These are phyloP conservation scores for Hypocryptadius cinnamomeus DNA, from an alignment of 2,113 vertebrate species.

Conservation along the genomic window DNA sequence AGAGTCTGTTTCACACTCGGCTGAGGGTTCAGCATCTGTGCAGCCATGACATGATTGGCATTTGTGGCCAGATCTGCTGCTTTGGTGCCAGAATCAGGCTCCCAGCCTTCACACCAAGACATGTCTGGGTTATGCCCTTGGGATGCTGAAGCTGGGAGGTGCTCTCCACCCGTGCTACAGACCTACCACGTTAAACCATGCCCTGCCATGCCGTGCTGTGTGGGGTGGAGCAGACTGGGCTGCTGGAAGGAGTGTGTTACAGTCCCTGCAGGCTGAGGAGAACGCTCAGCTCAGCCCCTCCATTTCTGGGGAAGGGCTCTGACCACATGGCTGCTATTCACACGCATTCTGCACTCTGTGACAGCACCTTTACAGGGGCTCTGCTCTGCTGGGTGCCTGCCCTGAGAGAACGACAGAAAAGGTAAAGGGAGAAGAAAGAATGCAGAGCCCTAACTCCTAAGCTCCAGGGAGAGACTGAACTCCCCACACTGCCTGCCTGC, in stretches of 20 bases:
- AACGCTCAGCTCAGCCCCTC: neutral
- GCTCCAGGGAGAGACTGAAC: neutral
- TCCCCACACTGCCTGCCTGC: neutral
- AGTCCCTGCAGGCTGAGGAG: neutral
- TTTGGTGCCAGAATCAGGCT: neutral
- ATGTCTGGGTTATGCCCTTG: accelerated
- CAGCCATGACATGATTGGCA: accelerated
- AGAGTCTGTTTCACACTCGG: neutral
- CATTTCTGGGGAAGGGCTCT: neutral
- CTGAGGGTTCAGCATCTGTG: neutral
- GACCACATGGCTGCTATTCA: neutral
- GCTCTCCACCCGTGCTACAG: neutral
- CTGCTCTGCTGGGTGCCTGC: neutral
- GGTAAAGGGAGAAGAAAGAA: neutral
- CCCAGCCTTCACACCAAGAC: neutral
- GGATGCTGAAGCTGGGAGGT: neutral
- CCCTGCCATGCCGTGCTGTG: neutral
- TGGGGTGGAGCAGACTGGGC: neutral
- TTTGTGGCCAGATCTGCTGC: neutral
- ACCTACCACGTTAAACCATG: neutral
- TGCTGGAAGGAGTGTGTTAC: neutral
- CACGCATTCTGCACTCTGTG: accelerated
- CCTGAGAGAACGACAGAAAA: neutral
- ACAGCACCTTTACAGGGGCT: neutral
- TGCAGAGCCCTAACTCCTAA: neutral